Evolutionary conservation across 64 coral and sea anemone species (phyloP).

Genomic region (Actinia tenebrosa): DNA sequence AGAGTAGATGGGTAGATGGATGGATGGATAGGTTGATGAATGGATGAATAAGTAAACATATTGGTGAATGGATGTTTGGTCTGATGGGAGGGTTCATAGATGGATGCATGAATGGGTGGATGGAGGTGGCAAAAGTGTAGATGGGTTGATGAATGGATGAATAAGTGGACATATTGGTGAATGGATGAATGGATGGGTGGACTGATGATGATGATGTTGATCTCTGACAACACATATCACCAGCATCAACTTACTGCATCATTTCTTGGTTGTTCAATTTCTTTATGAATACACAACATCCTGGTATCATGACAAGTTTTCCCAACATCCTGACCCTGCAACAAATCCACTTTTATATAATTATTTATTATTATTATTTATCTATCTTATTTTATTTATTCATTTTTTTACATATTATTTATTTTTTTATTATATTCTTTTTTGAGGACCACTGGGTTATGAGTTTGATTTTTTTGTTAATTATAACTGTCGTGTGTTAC

Average conservation of each 20-base stretch:
- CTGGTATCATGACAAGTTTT: conserved; percentile 82
- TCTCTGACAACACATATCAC: not conserved
- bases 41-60: not conserved
- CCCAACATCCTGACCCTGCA: conserved; percentile 87
- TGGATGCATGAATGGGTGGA: not conserved
- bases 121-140: not conserved
- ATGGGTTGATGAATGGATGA: not conserved
- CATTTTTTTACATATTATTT: no score
- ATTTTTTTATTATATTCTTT: no score
- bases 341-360: not conserved
- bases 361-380: no score
- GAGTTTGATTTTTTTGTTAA: no score
- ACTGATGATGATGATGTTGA: not conserved
- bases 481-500: no score
- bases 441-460: no score
- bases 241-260: conserved; percentile 54
- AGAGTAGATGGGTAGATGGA: not conserved
- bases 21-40: not conserved
- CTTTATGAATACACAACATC: conserved; percentile 92
- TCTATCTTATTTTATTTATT: no score
- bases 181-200: not conserved
- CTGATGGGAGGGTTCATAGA: not conserved
- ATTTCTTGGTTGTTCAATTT: conserved; percentile 78
- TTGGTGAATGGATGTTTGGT: not conserved
- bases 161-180: no score